Evolutionary conservation across 2,888 invertebrate genomes (phyloP).

Genomic region (Nipponacmea schrenckii): DNA sequence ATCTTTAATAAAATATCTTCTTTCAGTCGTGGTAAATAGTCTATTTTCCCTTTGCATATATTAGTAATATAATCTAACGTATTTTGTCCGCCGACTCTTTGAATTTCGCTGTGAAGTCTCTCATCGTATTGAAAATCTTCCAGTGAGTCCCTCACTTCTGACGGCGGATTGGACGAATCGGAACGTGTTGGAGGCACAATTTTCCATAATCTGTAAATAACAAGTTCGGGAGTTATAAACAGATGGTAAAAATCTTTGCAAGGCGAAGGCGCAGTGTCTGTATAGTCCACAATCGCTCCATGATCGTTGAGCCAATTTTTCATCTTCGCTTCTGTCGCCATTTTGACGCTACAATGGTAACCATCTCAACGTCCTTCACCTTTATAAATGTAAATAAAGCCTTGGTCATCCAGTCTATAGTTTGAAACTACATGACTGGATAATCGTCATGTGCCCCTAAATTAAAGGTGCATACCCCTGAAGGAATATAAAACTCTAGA

Average conservation of each 20-base stretch:
- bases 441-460: no score
- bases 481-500: no score
- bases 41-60: conserved; percentile 54
- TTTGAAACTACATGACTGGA: no score
- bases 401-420: neutral
- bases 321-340: conserved; percentile 47
- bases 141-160: conserved; percentile 46
- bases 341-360: conserved; percentile 40
- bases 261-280: conserved; percentile 48
- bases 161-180: conserved; percentile 48
- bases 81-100: conserved; percentile 51
- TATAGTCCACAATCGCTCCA: conserved; percentile 45
- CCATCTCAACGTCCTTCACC: conserved; percentile 30
- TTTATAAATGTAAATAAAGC: conserved; percentile 13
- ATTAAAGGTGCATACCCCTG: no score
- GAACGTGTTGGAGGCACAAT: conserved; percentile 59
- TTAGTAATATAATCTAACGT: conserved; percentile 52
- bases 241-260: conserved; percentile 62
- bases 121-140: conserved; percentile 63
- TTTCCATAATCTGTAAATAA: conserved; percentile 62
- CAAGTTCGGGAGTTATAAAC: conserved; percentile 47
- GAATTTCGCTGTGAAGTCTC: conserved; percentile 58
- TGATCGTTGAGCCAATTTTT: conserved; percentile 42
- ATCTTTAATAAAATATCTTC: conserved; percentile 50
- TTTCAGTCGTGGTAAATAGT: conserved; percentile 58